Evolutionary conservation across 2,113 vertebrate genomes (phyloP), one percentile per base, ranked within the genome.

Genomic region (Larimichthys polyactis): DNA sequence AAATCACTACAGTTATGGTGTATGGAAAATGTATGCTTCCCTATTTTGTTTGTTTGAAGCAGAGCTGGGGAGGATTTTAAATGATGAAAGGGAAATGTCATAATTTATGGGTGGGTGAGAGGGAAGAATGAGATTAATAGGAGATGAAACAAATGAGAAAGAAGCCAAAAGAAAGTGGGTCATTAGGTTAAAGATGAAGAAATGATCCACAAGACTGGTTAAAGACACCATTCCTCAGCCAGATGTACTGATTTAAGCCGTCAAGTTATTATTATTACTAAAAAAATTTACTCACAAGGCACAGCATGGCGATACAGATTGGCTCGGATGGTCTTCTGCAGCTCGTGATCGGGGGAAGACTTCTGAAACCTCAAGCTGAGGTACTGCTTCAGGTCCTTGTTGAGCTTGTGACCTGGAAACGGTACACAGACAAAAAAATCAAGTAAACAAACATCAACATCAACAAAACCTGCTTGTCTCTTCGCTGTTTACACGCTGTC

Each of bases 231-330:
- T 75, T 81, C 46, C 27, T 49, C 5, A 69, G 27, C 65, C 66
- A 65, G 52, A 75, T 77, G 74, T 63, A 19, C 32, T 11, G 2
- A 11, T 79, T 78, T 32, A 52, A 68, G 57, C 64, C 62, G 54
- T 20, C 51, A 60, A 4, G 62, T 58, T 16, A 44, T 36, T 9
- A 24, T 54, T 7, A 75, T 49, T 11, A 27, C 0, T 22, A 3
- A 20, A 71, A 3, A 46, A 3, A 46, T 24, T 29, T 81, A 97
- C 97, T 98, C 94, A 99, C 98, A 99, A 96, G 98, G 98, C 96
- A 98, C 97, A 79, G 97, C 96, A 71, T 98, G 96, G 95, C 96
- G 97, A 63, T 99, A 99, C 58, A 99, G 96, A 91, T 99, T 99
- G 76, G 97, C 96, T 81, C 98, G 88, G 89, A 99, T 98, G 75